Evolutionary conservation across 2,113 vertebrate genomes (phyloP), one percentile per base, ranked within the genome.

Genomic region (Rhinoderma darwinii): DNA sequence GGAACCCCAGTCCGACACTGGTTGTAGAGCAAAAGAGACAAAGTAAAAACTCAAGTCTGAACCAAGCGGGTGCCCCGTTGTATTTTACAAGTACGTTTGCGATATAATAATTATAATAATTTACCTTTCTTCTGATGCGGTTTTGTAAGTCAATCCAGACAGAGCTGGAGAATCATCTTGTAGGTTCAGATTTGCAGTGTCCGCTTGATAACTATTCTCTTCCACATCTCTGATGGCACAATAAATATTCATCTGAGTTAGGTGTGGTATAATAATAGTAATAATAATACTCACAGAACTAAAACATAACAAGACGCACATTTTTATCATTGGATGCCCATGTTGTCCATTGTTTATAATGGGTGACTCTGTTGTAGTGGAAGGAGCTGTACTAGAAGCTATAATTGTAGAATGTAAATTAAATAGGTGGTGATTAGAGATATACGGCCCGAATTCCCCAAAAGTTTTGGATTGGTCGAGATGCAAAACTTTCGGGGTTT

Each of bases 51-150:
- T n/a, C n/a, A n/a, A n/a, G n/a, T n/a, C n/a, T n/a, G n/a, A n/a
- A n/a, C n/a, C n/a, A n/a, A n/a, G n/a, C n/a, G n/a, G n/a, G n/a
- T n/a, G n/a, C 59, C 18, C 14, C n/a, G 5, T 5, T 27, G 10
- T 12, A 30, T 32, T 66, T 66, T 30, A 39, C 17, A 41, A n/a
- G n/a, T n/a, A n/a, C n/a, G n/a, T n/a, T 47, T 47, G 44, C 6
- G 9, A 72, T 4, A 72, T 11, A 18, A 20, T 51, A n/a, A n/a
- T n/a, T n/a, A n/a, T n/a, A n/a, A 30, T 51, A 2, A 37, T 18
- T 47, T 87, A 87, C 86, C 86, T 61, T 74, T 25, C 9, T 72
- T 74, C 68, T 25, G 61, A 32, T 20, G 30, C 37, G 14, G 15
- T 27, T 44, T 70, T 50, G 73, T 56, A 30, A 5, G 8, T 43